Conservation (phyloP, 1,140 invertebrate species). For the honey bee (Apis mellifera) region DNA sequence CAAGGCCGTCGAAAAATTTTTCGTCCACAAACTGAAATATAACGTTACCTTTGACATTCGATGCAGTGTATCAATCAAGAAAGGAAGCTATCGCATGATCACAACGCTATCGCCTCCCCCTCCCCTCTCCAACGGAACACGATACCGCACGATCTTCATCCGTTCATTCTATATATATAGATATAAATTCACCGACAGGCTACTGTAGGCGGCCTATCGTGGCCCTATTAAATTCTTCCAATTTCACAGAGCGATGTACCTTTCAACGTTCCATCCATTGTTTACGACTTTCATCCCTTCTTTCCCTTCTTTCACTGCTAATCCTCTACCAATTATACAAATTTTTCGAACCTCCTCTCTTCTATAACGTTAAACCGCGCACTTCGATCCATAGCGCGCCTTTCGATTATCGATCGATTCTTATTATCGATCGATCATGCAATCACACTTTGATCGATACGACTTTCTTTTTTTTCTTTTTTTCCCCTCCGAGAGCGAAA, state of each 20-base stretch:
- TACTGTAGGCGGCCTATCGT: neutral
- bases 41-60: conserved; percentile 49
- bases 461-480: too few species aligned
- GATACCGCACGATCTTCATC: conserved; percentile 26
- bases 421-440: too few species aligned
- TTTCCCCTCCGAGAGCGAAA: too few species aligned
- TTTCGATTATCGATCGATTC: too few species aligned
- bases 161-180: too few species aligned
- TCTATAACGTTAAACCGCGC: too few species aligned
- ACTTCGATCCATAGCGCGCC: too few species aligned
- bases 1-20: conserved; percentile 27
- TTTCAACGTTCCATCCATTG: neutral
- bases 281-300: neutral
- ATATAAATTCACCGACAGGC: neutral
- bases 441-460: too few species aligned
- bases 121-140: conserved; percentile 18
- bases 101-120: conserved; percentile 20
- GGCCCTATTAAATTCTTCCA: conserved; percentile 15
- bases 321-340: too few species aligned
- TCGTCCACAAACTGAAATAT: conserved; percentile 26
- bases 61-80: conserved; percentile 49
- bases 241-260: neutral
- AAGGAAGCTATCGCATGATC: conserved; percentile 44
- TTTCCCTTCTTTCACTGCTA: neutral
- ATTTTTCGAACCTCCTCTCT: too few species aligned